Evolutionary conservation across 2,113 vertebrate genomes (phyloP).

Genomic region (Pedionomus torquatus): DNA sequence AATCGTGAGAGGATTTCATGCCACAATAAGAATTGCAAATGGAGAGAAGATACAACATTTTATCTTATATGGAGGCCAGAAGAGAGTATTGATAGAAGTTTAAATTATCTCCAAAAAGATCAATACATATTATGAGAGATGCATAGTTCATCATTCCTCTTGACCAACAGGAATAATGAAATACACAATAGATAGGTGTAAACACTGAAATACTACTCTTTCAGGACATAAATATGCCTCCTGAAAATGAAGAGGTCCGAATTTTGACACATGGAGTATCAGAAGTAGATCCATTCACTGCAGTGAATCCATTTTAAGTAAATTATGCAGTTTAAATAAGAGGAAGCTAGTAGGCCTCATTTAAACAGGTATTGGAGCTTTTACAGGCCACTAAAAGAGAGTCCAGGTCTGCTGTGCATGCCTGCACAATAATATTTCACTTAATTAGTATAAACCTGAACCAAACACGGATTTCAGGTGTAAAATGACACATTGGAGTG

Average conservation of each 20-base stretch:
- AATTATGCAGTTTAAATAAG: neutral
- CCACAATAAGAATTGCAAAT: constrained; percentile 48
- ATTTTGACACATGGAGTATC: neutral
- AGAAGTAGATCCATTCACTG: neutral
- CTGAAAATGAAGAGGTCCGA: neutral
- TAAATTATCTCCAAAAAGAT: constrained; percentile 46
- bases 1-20: constrained; percentile 13
- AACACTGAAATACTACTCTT: neutral
- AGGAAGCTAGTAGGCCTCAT: neutral
- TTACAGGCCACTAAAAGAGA: neutral
- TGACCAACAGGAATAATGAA: constrained; percentile 43
- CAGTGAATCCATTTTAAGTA: neutral
- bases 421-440: neutral
- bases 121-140: constrained; percentile 43
- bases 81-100: constrained; percentile 8
- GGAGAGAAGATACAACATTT: constrained; percentile 1
- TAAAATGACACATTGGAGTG: neutral
- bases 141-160: constrained; percentile 31
- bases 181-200: neutral
- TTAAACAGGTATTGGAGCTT: neutral
- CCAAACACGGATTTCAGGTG: neutral
- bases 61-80: neutral
- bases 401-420: neutral
- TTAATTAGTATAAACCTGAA: neutral
- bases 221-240: neutral